phyloP scores from a whole-genome alignment of 2,888 invertebrate genomes.

The Plebejus melissa region DNA sequence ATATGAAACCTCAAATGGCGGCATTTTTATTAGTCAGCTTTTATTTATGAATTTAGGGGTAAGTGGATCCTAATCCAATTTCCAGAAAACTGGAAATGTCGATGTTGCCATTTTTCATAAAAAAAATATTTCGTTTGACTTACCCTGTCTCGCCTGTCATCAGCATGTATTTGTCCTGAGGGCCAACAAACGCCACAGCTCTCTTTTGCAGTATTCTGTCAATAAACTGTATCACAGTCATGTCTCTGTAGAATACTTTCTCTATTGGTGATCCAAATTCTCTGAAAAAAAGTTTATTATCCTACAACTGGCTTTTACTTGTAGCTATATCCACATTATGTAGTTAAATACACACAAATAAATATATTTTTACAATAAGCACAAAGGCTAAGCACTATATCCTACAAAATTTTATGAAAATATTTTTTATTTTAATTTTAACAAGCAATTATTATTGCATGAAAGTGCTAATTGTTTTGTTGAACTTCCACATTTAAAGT shows the following conservation, averaged over 20 bases:
- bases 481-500: background rate
- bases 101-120: background rate
- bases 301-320: background rate
- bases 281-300: slow-evolving; percentile 1
- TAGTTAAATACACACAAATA: background rate
- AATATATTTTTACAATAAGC: no score
- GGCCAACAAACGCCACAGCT: slow-evolving; percentile 72
- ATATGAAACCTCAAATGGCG: no score
- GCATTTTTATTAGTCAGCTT: no score
- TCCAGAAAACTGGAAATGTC: no score
- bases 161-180: slow-evolving; percentile 70
- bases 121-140: slow-evolving; percentile 33
- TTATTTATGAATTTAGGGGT: no score
- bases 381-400: no score
- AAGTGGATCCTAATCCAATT: no score
- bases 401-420: no score
- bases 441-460: no score
- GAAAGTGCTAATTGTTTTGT: no score
- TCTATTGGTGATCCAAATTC: slow-evolving; percentile 73
- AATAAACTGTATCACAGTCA: slow-evolving; percentile 76
- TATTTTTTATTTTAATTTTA: no score
- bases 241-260: slow-evolving; percentile 76
- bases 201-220: slow-evolving; percentile 78
- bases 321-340: background rate
- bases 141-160: slow-evolving; percentile 68